Percentiles rank a stretch among this genome's conserved stretches.
phyloP scores from a whole-genome alignment of 2,113 vertebrate genomes.

The Eolophus roseicapilla region DNA sequence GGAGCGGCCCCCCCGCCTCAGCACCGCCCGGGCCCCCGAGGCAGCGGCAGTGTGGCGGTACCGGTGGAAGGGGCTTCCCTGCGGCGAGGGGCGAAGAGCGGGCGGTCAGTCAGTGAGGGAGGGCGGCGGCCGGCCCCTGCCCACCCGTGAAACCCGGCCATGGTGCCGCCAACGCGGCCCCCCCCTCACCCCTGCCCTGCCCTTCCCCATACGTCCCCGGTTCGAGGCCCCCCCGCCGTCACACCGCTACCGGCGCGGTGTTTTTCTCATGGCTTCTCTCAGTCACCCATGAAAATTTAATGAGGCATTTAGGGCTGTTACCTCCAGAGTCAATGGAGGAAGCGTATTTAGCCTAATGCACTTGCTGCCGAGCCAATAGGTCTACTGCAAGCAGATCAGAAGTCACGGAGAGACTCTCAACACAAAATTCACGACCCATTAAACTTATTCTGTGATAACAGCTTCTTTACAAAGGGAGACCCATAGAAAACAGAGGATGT shows the following conservation, averaged over 20 bases:
- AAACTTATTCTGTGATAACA: conserved; percentile 77
- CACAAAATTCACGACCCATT: conserved; percentile 79
- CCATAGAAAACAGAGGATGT: conserved; percentile 49
- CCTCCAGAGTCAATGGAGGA: conserved; percentile 76
- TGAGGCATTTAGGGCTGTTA: conserved; percentile 79
- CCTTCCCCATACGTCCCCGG: not conserved
- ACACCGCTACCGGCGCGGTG: conserved; percentile 9
- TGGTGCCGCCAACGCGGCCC: not conserved
- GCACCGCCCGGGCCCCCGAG: not conserved
- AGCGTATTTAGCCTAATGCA: conserved; percentile 77
- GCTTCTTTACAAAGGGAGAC: conserved; percentile 71
- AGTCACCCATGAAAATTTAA: conserved; percentile 81
- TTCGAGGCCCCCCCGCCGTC: not conserved
- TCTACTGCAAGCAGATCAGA: conserved; percentile 63
- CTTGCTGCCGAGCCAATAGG: conserved; percentile 68
- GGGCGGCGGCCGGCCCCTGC: not conserved
- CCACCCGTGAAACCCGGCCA: not conserved
- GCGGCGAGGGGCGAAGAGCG: too few relatives aligned
- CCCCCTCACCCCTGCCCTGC: not conserved
- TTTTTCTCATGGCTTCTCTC: conserved; percentile 64
- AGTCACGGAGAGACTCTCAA: conserved; percentile 67
- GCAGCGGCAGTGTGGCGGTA: not conserved
- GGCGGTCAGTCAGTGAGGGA: too few relatives aligned
- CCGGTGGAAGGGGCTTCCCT: not conserved
- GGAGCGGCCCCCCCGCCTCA: not conserved